These are phyloP conservation scores for Ictidomys tridecemlineatus DNA, from an alignment of 2,113 vertebrate species.

Conservation along the genomic window DNA sequence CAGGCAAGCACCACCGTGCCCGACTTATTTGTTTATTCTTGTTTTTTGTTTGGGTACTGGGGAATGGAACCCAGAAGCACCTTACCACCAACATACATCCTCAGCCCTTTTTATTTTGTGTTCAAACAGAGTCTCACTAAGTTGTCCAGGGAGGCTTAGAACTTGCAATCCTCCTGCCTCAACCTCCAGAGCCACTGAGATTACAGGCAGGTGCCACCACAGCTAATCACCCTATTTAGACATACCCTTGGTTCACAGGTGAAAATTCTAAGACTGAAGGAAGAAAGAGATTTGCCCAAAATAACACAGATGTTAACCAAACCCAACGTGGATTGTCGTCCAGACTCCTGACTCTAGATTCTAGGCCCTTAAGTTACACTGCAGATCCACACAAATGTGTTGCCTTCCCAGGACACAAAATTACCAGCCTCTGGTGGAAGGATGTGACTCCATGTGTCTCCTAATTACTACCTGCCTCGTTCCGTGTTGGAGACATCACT, in stretches of 20 bases:
- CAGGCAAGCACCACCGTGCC: too few relatives aligned
- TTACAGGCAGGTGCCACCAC: too few relatives aligned
- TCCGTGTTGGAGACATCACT: neutral
- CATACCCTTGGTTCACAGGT: neutral
- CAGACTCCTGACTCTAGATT: neutral
- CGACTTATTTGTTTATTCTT: too few relatives aligned
- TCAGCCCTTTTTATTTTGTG: too few relatives aligned
- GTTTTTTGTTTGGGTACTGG: too few relatives aligned
- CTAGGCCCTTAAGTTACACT: neutral
- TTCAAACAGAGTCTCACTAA: too few relatives aligned
- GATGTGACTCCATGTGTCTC: neutral
- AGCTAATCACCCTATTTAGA: neutral
- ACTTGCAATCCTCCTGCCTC: too few relatives aligned
- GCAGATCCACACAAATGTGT: neutral
- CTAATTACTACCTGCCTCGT: neutral
- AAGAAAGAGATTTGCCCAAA: neutral
- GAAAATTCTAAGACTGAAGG: neutral
- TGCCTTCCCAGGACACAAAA: conserved; percentile 29
- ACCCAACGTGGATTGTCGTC: neutral
- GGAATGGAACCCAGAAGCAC: too few relatives aligned
- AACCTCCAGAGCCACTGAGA: too few relatives aligned
- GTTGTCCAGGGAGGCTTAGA: too few relatives aligned
- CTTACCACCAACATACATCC: too few relatives aligned
- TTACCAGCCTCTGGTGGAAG: neutral
- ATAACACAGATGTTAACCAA: neutral